Evolutionary conservation across 2,797 vertebrate genomes (phyloP).

Genomic region (Euphonia xanthogaster): DNA sequence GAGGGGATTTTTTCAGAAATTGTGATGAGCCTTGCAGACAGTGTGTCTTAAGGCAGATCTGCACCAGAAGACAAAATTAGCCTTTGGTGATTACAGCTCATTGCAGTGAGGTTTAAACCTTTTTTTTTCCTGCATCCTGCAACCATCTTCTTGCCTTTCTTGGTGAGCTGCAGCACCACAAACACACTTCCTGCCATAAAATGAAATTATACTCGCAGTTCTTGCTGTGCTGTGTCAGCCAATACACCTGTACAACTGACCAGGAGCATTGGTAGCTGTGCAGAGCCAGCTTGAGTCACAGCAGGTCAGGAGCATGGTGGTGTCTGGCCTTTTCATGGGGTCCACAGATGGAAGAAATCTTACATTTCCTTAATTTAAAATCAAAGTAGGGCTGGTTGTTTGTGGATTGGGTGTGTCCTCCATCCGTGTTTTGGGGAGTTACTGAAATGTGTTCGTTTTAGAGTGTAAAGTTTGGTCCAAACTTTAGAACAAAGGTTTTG

Average conservation of each 20-base stretch:
- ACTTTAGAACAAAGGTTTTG: neutral
- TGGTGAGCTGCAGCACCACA: neutral
- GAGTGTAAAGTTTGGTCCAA: neutral
- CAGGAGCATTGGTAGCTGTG: neutral
- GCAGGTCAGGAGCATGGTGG: accelerated
- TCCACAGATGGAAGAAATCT: neutral
- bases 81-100: neutral
- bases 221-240: accelerated
- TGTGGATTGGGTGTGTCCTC: neutral
- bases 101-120: neutral
- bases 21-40: neutral
- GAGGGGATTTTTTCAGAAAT: neutral
- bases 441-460: neutral
- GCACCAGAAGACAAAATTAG: neutral
- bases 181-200: accelerated
- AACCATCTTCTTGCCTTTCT: neutral
- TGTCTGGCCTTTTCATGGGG: neutral
- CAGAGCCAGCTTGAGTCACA: neutral
- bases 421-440: neutral
- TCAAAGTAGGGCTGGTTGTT: neutral
- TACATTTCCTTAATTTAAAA: neutral
- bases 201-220: neutral
- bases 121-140: neutral
- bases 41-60: neutral
- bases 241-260: accelerated